Evolutionary conservation across 1,140 invertebrate genomes (phyloP).

Genomic region (Planococcus citri): DNA sequence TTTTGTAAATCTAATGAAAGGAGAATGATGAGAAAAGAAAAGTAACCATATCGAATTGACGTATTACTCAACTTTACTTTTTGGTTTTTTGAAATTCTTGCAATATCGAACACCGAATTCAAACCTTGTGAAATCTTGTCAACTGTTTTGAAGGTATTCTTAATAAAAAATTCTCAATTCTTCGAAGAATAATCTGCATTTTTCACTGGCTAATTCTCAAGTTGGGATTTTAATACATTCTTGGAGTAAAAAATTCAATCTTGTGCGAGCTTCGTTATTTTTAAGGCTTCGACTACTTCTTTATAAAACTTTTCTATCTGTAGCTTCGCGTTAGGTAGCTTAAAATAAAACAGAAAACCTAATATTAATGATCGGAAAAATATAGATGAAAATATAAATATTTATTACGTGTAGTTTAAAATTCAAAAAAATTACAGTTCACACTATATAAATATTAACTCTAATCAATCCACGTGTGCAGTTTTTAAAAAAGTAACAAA

Average conservation of each 20-base stretch:
- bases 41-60: no score
- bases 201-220: background rate
- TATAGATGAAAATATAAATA: background rate
- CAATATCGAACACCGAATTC: no score
- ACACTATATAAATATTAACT: background rate
- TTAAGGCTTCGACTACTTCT: slow-evolving; percentile 6
- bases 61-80: no score
- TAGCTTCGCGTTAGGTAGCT: background rate
- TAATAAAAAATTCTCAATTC: background rate
- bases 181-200: background rate
- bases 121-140: background rate
- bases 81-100: no score
- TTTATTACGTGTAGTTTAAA: slow-evolving; percentile 3
- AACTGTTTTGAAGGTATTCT: background rate
- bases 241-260: background rate
- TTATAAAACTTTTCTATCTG: background rate
- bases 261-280: background rate
- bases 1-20: no score
- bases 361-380: background rate
- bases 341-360: slow-evolving; percentile 6
- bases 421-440: background rate
- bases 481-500: background rate
- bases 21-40: no score
- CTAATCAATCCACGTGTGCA: background rate
- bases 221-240: background rate